These are phyloP conservation scores for Caenorhabditis briggsae DNA, from an alignment of 1,140 invertebrate species.

Conservation along the genomic window DNA sequence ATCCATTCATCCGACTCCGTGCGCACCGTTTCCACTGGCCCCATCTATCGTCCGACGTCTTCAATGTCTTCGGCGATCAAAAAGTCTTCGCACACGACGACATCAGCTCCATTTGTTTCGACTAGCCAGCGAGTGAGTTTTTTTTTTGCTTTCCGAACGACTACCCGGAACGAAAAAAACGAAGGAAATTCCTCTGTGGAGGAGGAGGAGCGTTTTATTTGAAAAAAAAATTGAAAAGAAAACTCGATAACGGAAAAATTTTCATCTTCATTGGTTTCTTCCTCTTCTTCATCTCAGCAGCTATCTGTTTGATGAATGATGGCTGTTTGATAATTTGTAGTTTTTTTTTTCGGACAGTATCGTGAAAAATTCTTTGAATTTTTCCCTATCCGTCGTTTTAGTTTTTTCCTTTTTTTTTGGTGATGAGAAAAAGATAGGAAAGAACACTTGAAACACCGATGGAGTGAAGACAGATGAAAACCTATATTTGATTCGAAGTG, in stretches of 20 bases:
- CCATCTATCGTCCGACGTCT: constrained; percentile 31
- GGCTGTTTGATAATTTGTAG: constrained; percentile 49
- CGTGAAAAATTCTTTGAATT: constrained; percentile 50
- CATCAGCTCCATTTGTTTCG: not conserved
- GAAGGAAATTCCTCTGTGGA: not conserved
- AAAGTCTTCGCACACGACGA: not conserved
- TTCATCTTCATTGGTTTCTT: constrained; percentile 3
- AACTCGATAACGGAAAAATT: constrained; percentile 40
- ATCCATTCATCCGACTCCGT: constrained; percentile 38
- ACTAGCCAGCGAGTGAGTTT: constrained; percentile 15
- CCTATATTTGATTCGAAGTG: constrained; percentile 33
- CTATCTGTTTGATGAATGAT: constrained; percentile 49
- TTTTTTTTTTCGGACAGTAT: constrained; percentile 33
- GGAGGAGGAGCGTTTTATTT: not conserved
- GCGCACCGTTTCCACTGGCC: constrained; percentile 24
- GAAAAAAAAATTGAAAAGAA: constrained; percentile 32
- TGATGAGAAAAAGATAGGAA: not conserved
- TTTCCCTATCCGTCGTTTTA: not conserved
- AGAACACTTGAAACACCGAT: not conserved
- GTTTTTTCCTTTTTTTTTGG: not conserved
- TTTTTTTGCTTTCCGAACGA: not conserved
- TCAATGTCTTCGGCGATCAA: not conserved
- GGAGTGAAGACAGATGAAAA: not conserved
- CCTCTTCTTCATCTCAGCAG: not conserved
- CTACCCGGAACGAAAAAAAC: not conserved